These are phyloP conservation scores for Watsonalla cultraria DNA, from an alignment of 2,888 invertebrate genomes.

Conservation along the genomic window DNA sequence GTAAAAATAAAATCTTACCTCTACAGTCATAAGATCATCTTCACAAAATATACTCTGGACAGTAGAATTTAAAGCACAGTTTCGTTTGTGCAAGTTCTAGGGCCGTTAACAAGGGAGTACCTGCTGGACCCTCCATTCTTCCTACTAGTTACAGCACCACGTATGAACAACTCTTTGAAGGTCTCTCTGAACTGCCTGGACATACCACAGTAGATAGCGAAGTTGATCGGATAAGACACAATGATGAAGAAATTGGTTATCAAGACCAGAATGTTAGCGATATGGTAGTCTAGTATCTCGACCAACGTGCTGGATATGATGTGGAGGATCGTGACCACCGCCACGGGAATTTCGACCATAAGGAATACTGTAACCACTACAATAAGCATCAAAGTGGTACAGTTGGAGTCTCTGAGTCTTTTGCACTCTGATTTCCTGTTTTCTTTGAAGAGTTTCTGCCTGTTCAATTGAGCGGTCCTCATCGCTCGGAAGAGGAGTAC, in stretches of 20 bases:
- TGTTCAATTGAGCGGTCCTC: slow-evolving; percentile 88
- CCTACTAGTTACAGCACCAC: slow-evolving; percentile 79
- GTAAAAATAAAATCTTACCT: slow-evolving; percentile 5
- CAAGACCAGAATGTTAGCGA: slow-evolving; percentile 87
- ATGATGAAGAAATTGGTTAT: slow-evolving; percentile 95
- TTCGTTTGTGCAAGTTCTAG: slow-evolving; percentile 90
- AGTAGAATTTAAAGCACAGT: slow-evolving; percentile 81
- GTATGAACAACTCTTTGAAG: slow-evolving; percentile 90
- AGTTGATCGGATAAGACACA: slow-evolving; percentile 94
- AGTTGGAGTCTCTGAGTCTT: slow-evolving; percentile 87
- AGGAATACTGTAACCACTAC: slow-evolving; percentile 92
- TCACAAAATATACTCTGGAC: slow-evolving; percentile 11
- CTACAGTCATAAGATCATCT: slow-evolving; percentile 18
- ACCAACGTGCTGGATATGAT: slow-evolving; percentile 87
- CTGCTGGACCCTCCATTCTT: slow-evolving; percentile 85
- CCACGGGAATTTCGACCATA: slow-evolving; percentile 89
- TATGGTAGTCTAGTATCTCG: slow-evolving; percentile 86
- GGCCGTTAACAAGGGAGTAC: slow-evolving; percentile 90
- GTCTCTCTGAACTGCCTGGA: slow-evolving; percentile 95
- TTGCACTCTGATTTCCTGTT: slow-evolving; percentile 89
- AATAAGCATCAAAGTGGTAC: slow-evolving; percentile 92
- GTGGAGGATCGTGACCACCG: slow-evolving; percentile 89
- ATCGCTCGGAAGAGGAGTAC: slow-evolving; percentile 91
- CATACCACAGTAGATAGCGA: slow-evolving; percentile 98
- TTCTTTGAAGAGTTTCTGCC: slow-evolving; percentile 86